Conservation (phyloP, 2,797 vertebrate genomes). For the Epinephelus coioides region DNA sequence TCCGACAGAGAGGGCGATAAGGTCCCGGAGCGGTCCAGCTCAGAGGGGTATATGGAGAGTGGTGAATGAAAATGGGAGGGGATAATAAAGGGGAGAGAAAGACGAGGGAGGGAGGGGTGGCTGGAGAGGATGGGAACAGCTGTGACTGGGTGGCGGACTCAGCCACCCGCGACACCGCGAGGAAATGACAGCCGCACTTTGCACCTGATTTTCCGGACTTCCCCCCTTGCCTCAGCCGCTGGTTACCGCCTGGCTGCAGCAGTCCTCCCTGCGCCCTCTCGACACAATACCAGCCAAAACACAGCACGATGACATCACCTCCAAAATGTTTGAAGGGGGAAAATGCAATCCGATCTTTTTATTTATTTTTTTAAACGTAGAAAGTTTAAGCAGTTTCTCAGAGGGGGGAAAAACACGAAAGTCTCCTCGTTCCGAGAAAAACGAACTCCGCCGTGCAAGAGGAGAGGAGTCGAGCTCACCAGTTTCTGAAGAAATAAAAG, state of each 20-base stretch:
- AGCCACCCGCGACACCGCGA: constrained; percentile 83
- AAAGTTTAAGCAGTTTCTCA: constrained; percentile 83
- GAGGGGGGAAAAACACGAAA: constrained; percentile 52
- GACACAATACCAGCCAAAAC: constrained; percentile 86
- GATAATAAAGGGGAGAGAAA: constrained; percentile 64
- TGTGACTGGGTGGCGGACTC: constrained; percentile 83
- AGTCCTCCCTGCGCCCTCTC: constrained; percentile 76
- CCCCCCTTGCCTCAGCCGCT: constrained; percentile 78
- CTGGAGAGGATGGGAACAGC: constrained; percentile 80
- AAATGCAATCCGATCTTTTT: constrained; percentile 88
- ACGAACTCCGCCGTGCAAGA: constrained; percentile 55
- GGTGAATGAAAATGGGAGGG: constrained; percentile 77
- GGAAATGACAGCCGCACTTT: constrained; percentile 86
- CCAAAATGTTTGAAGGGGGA: constrained; percentile 84
- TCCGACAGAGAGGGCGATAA: constrained; percentile 67
- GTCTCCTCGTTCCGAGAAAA: constrained; percentile 69
- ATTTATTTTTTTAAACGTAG: constrained; percentile 83
- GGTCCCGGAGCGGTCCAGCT: constrained; percentile 83
- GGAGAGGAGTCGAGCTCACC: constrained; percentile 58
- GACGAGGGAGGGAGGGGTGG: constrained; percentile 67
- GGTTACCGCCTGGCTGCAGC: constrained; percentile 75
- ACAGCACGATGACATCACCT: constrained; percentile 88
- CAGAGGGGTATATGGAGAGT: constrained; percentile 71
- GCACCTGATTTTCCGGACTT: constrained; percentile 88
- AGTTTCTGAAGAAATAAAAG: constrained; percentile 75